These are phyloP conservation scores for Agrotis segetum DNA, from an alignment of 2,888 invertebrate species.

Conservation along the genomic window DNA sequence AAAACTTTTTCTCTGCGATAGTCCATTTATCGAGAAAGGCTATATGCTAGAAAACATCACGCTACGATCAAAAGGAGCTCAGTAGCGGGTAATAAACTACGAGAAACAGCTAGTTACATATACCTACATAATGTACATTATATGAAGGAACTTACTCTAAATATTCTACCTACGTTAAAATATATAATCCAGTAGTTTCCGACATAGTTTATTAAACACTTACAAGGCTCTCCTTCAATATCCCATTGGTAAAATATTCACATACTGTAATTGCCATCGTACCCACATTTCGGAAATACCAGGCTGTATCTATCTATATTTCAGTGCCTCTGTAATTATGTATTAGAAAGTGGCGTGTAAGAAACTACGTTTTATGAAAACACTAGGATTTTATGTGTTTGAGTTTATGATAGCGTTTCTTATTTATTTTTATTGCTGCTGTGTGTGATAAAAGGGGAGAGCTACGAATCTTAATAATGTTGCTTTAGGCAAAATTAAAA, in stretches of 20 bases:
- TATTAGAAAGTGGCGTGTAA: conserved; percentile 44
- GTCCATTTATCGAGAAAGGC: too few relatives aligned
- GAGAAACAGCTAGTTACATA: too few relatives aligned
- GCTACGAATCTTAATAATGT: neutral
- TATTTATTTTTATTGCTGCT: conserved; percentile 39
- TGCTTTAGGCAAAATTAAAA: neutral
- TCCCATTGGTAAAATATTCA: conserved; percentile 54
- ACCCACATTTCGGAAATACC: conserved; percentile 50
- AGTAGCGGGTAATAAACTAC: too few relatives aligned
- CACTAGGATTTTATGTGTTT: conserved; percentile 47
- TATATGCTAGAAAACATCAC: too few relatives aligned
- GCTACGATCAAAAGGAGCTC: too few relatives aligned
- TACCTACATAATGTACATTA: too few relatives aligned
- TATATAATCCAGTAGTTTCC: neutral
- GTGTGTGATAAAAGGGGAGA: conserved; percentile 27
- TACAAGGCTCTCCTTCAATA: conserved; percentile 28
- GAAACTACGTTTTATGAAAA: conserved; percentile 30
- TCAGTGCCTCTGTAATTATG: conserved; percentile 53
- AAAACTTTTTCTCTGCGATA: too few relatives aligned
- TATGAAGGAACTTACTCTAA: too few relatives aligned
- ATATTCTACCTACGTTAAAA: too few relatives aligned
- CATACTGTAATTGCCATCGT: conserved; percentile 38
- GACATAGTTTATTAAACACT: conserved; percentile 26
- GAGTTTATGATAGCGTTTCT: conserved; percentile 27
- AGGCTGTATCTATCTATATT: conserved; percentile 50